Base-by-base conservation (phyloP, 2,113 vertebrate species). In the Takifugu bimaculatus region DNA sequence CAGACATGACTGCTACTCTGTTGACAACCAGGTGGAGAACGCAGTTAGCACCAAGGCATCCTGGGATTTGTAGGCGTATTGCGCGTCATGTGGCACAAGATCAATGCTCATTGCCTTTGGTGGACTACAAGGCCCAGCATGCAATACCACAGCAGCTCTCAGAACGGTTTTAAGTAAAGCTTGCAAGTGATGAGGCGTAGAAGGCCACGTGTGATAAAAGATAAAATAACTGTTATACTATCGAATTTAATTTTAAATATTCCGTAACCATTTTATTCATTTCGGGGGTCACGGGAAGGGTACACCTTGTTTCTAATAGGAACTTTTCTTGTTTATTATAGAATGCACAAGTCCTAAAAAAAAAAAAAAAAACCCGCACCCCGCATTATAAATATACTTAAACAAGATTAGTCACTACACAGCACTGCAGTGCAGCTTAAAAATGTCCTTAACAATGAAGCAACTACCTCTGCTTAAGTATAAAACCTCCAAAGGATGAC, bases 1-100 rank as follows among this genome's bases (percentile, higher is more conserved):
- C 63, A 70, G 86, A 88, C 80, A 88, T 86, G 35, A 39, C 35
- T 54, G 65, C 77, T 65, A 53, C 11, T 82, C 74, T 81, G 75
- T 87, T 89, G 83, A 88, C 86, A 83, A 70, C 85, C 84, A 88
- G 78, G 80, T 86, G 84, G 58, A 3, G 52, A 63, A 70, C 48
- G 27, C 9, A 43, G 43, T 29, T 15, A 3, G n/a, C 3, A 1
- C 32, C 1, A 45, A 44, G 27, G 85, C 80, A 81, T 79, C 14
- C 48, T 80, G 90, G 91, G 80, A 54, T 1, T 63, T 89, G 82
- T 78, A 87, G 88, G 84, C 68, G 20, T 15, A 7, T 7, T 0
- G 2, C 0, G 0, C 2, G 12, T 12, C 6, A 11, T 0, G 0
- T 0, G 1, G 0, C 0, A 0, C 20, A 6, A 1, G 9, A 13